Base-by-base conservation (phyloP, 2,113 vertebrate genomes). In the Ceyx melanurus region DNA sequence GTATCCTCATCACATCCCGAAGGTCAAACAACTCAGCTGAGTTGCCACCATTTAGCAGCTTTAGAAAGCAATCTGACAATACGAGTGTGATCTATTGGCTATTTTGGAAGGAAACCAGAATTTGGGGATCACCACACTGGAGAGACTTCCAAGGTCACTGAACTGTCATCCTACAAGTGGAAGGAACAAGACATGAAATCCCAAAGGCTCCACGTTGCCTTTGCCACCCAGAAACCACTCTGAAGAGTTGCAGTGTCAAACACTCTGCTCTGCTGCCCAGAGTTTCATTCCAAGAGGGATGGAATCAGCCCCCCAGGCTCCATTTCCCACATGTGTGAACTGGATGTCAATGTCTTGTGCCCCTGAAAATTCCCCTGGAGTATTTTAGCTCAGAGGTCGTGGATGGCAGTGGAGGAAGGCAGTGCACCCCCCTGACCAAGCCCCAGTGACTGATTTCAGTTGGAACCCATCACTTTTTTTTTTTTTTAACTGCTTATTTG, bases 381-480 rank as follows among this genome's bases (percentile, higher is more conserved):
- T 70, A 16, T 73, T 89, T 77, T 25, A 60, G 61, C 15, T 61
- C 42, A 61, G 16, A 68, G 31, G 29, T 79, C 33, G 23, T 28
- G 53, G 82, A 48, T 2, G 4, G 26, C 23, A 20, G 13, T 22
- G 54, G 28, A 89, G 19, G n/a, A 50, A 85, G 62, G 9, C 74
- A 87, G 26, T 1, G 3, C 62, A 45, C 15, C 0, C 0, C 71
- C 48, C 83, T 53, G 53, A 93, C 90, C 86, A 94, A 60, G 67
- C 73, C 56, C 1, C 0, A 83, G 42, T 50, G 66, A 74, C 48
- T 81, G 70, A 82, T 45, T 79, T 57, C 33, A 57, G 29, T 5
- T 88, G 66, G 90, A 90, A 90, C 28, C 31, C n/a, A 82, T 10
- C 4, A 1, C 15, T 87, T 89, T 42, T 23, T 72, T 91, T 91